A percentile compares a stretch with the other conserved stretches of the same genome.
Conservation (phyloP, 2,113 vertebrate species). For the Atlantisia rogersi region DNA sequence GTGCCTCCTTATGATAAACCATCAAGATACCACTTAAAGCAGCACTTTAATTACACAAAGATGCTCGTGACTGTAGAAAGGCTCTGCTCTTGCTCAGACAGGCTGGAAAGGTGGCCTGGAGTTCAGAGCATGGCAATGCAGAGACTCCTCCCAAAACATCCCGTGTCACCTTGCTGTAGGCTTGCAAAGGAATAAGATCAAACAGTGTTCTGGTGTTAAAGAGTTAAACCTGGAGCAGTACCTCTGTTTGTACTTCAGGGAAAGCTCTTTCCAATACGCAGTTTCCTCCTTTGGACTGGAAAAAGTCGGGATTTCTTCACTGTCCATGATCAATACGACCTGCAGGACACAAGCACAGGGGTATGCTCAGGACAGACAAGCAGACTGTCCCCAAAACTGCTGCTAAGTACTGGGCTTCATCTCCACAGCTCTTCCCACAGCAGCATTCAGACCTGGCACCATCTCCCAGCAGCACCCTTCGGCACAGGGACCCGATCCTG, state of each 20-base stretch:
- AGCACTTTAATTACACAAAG: constrained; percentile 33
- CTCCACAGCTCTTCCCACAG: background rate
- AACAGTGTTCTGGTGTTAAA: background rate
- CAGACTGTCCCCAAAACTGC: rapidly evolving
- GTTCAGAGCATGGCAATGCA: background rate
- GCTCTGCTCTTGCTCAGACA: constrained; percentile 34
- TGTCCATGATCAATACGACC: constrained; percentile 91
- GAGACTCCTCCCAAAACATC: background rate
- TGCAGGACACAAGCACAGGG: constrained; percentile 50
- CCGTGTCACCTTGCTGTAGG: background rate
- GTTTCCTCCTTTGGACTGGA: constrained; percentile 94
- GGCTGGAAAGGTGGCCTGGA: constrained; percentile 29
- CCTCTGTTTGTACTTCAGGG: constrained; percentile 94
- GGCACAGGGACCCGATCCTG: background rate
- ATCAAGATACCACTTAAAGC: background rate
- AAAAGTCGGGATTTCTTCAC: constrained; percentile 95
- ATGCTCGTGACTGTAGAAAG: background rate
- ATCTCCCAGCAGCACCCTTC: background rate
- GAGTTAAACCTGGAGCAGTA: constrained; percentile 51
- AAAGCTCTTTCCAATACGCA: constrained; percentile 94
- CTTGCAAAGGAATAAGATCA: background rate
- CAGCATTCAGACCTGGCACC: background rate
- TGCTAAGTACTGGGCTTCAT: background rate
- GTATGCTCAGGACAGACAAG: background rate
- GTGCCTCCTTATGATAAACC: constrained; percentile 15